Evolutionary conservation across 2,797 vertebrate species (phyloP), one percentile per base, ranked within the genome.

Genomic region (Cyclura pinguis): DNA sequence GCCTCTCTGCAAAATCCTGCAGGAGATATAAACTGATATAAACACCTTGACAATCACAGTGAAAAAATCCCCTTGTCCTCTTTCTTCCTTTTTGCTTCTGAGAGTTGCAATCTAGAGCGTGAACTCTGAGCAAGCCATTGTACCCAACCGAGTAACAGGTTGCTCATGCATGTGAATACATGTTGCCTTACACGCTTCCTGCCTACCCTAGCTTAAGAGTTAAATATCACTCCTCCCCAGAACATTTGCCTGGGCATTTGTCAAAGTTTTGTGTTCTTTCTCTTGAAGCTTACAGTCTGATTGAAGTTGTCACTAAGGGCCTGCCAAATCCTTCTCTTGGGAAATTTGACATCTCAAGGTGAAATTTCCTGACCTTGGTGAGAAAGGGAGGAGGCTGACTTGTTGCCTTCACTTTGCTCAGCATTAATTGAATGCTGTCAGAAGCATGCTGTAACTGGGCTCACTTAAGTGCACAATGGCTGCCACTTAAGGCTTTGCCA

Each of bases 271-370:
- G 7, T 72, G 50, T 59, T 35, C 27, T 35, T 81, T 59, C 52
- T 59, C 55, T 62, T 73, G 73, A 81, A 86, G 50, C n/a, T 38
- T 81, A 74, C 67, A 67, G 57, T 29, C 59, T 27, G 27, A n/a
- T 52, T 52, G 57, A 29, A 32, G 67, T 32, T 57, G 16, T 62
- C 8, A 29, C 35, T 12, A 89, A 84, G 24, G 47, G 6, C 0
- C 50, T 81, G 38, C 20, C 35, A 73, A 81, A 74, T 27, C 18
- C 50, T 74, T 9, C 55, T 74, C 38, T 78, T 57, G 62, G 87
- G 80, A 92, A 80, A 18, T 72, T 74, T 85, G 50, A 32, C 10
- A 92, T 38, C 42, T 84, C 42, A 29, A 72, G 80, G 59, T 55
- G 80, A 90, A 50, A 27, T 74, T 52, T 67, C 12, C 8, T 85